Conservation (phyloP, 1,140 invertebrate genomes). For the Acromyrmex heyeri region DNA sequence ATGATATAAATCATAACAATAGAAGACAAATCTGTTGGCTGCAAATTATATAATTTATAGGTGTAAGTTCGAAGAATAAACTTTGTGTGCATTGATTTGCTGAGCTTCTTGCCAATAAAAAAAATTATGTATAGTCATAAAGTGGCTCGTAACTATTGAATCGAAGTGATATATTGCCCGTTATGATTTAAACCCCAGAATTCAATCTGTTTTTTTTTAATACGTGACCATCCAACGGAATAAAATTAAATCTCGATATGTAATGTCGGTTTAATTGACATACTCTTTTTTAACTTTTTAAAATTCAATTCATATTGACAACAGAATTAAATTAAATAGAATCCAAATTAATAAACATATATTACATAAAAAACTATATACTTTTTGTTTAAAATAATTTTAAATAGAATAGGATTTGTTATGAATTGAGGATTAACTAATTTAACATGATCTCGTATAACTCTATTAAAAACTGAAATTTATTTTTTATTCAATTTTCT, state of each 20-base stretch:
- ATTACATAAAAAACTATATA: not conserved
- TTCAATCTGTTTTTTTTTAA: slow-evolving; percentile 10
- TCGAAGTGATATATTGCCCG: slow-evolving; percentile 1
- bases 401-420: not conserved
- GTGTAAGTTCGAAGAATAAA: not conserved
- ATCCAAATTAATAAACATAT: not conserved
- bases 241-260: too few relatives aligned
- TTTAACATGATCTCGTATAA: not conserved
- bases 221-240: not conserved
- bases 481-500: too few relatives aligned
- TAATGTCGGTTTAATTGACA: not conserved
- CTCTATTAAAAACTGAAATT: too few relatives aligned
- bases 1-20: slow-evolving; percentile 66
- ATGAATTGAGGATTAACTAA: not conserved
- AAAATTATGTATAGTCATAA: slow-evolving; percentile 61
- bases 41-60: slow-evolving; percentile 63
- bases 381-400: not conserved
- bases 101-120: slow-evolving; percentile 42
- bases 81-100: not conserved
- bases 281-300: not conserved
- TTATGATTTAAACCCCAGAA: not conserved
- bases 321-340: not conserved
- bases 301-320: not conserved
- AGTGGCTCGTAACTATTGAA: slow-evolving; percentile 46
- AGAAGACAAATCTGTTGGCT: slow-evolving; percentile 50